Conservation (phyloP, 2,113 vertebrate genomes). For the Pholis gunnellus region DNA sequence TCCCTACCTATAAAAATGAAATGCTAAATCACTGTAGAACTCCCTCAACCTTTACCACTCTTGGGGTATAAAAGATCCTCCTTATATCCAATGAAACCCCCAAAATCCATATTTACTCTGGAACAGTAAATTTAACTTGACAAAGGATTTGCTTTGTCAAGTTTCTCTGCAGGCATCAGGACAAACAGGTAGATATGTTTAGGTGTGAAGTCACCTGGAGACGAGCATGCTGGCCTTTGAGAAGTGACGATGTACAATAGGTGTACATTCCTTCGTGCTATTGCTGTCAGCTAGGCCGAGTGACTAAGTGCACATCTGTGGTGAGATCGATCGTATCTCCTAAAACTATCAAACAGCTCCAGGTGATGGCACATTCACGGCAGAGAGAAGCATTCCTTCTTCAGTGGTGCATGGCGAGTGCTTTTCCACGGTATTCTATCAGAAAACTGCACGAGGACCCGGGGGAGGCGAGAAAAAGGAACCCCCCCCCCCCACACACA, state of each 20-base stretch:
- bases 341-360: slow-evolving; percentile 39
- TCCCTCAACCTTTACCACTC: too few relatives aligned
- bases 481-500: not conserved
- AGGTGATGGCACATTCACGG: slow-evolving; percentile 58
- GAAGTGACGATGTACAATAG: slow-evolving; percentile 39
- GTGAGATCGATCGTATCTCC: slow-evolving; percentile 57
- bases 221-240: slow-evolving; percentile 15
- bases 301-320: slow-evolving; percentile 52
- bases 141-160: not conserved
- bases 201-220: slow-evolving; percentile 27
- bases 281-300: slow-evolving; percentile 27
- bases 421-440: slow-evolving; percentile 9
- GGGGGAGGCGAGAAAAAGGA: not conserved
- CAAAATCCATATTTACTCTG: not conserved
- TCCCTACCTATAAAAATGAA: too few relatives aligned
- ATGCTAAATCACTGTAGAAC: too few relatives aligned
- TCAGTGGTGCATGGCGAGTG: slow-evolving; percentile 21
- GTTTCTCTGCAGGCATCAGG: slow-evolving; percentile 8
- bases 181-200: not conserved
- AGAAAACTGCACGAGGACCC: slow-evolving; percentile 2
- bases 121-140: not conserved
- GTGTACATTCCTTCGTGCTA: slow-evolving; percentile 67
- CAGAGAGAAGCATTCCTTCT: slow-evolving; percentile 46
- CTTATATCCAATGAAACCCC: not conserved
- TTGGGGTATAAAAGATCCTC: not conserved